A percentile compares a stretch with the other conserved stretches of the same genome.
Evolutionary conservation across 2,797 vertebrate genomes (phyloP).

Genomic region (Fistularia commersonii): DNA sequence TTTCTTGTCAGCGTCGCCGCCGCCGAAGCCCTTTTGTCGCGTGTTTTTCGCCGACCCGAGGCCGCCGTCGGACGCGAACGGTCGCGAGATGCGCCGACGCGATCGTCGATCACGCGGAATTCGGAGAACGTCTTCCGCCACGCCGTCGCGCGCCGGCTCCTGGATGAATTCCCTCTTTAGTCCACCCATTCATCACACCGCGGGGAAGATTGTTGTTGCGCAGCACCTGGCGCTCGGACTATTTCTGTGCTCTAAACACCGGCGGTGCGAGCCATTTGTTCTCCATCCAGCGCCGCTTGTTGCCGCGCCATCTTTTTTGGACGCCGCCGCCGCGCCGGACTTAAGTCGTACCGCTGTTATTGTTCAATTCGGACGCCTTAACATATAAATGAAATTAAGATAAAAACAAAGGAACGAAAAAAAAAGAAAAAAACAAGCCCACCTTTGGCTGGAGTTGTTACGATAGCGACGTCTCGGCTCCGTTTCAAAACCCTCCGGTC

Average conservation of each 20-base stretch:
- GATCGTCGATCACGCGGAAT: no score
- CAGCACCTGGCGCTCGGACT: slow-evolving; percentile 82
- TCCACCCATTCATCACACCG: slow-evolving; percentile 83
- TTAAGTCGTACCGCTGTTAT: no score
- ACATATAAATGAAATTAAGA: slow-evolving; percentile 8
- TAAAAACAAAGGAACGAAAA: slow-evolving; percentile 2
- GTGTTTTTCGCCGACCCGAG: no score
- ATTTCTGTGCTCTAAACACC: slow-evolving; percentile 75
- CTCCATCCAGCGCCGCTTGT: slow-evolving; percentile 62
- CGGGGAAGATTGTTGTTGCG: slow-evolving; percentile 82
- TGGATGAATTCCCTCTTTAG: slow-evolving; percentile 83
- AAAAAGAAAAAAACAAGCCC: slow-evolving; percentile 12
- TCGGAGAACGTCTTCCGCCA: no score
- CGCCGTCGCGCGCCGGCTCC: slow-evolving; percentile 74
- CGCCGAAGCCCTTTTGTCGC: no score
- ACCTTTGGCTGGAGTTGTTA: slow-evolving; percentile 27
- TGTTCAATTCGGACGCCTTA: no score
- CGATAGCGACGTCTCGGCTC: slow-evolving; percentile 55
- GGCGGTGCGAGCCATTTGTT: slow-evolving; percentile 71
- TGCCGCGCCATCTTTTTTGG: slow-evolving; percentile 55
- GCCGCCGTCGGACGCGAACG: no score
- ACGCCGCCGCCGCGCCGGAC: no score
- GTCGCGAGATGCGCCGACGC: no score
- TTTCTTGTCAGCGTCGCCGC: no score
- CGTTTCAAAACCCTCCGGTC: slow-evolving; percentile 55